These are phyloP conservation scores for Acronicta psi DNA, from an alignment of 2,888 invertebrate genomes.

Conservation along the genomic window DNA sequence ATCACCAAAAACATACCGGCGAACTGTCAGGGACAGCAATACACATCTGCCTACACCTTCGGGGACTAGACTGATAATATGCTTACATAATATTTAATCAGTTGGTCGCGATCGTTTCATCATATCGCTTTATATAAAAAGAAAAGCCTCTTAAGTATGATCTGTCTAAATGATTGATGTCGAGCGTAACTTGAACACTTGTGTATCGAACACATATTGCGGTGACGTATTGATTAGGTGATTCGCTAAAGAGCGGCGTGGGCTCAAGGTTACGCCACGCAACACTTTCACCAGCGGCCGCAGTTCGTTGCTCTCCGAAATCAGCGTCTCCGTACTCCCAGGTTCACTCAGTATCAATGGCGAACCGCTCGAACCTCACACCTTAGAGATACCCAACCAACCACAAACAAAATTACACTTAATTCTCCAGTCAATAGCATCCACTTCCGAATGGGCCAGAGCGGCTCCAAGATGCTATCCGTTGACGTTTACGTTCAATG, in stretches of 20 bases:
- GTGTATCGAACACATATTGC: conserved; percentile 57
- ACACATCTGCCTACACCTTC: too few species aligned
- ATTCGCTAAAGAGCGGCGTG: conserved; percentile 76
- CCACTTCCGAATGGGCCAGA: conserved; percentile 57
- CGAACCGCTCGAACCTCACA: conserved; percentile 64
- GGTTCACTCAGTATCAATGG: conserved; percentile 63
- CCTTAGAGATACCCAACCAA: conserved; percentile 52
- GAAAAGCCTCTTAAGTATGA: conserved; percentile 20
- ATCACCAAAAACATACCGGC: too few species aligned
- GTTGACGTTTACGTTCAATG: conserved; percentile 86
- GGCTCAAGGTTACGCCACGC: conserved; percentile 86
- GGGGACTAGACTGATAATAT: too few species aligned
- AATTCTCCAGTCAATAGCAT: conserved; percentile 55
- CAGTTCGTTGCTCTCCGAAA: conserved; percentile 88
- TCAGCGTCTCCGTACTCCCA: conserved; percentile 71
- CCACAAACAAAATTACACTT: conserved; percentile 55
- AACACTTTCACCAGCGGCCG: conserved; percentile 83
- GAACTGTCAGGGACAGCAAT: too few species aligned
- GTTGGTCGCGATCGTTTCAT: conserved; percentile 9
- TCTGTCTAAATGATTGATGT: conserved; percentile 38
- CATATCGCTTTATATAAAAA: conserved; percentile 16
- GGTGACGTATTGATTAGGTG: conserved; percentile 83
- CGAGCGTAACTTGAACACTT: conserved; percentile 52
- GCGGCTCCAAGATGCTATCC: conserved; percentile 71
- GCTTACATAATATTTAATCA: conserved; percentile 1